Conservation (phyloP, 2,797 vertebrate genomes). For the Lepidocolaptes lacrymiger region DNA sequence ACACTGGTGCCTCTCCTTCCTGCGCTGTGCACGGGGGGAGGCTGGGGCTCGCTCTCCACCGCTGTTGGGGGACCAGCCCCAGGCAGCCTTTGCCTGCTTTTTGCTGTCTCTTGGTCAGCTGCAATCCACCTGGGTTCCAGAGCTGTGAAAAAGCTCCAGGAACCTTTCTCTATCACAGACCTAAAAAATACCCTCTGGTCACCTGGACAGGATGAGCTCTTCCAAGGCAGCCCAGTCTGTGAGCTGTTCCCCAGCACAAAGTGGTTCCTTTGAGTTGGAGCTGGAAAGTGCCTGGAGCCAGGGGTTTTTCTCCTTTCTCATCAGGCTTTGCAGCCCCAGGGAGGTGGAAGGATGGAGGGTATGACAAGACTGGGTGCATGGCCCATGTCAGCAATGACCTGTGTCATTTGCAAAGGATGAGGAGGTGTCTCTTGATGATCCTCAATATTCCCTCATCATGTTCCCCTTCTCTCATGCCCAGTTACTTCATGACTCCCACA, state of each 20-base stretch:
- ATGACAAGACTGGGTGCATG: accelerated
- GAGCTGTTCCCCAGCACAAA: not conserved
- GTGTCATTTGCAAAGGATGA: not conserved
- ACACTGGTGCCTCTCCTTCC: conserved; percentile 72
- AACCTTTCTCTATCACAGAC: not conserved
- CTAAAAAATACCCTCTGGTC: not conserved
- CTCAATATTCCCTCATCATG: not conserved
- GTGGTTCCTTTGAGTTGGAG: not conserved
- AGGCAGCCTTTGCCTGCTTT: not conserved
- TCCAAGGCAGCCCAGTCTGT: accelerated
- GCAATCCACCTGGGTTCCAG: not conserved
- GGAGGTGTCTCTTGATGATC: no score
- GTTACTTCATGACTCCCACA: not conserved
- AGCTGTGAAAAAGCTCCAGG: not conserved
- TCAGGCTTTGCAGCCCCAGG: accelerated
- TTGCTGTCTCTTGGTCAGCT: not conserved
- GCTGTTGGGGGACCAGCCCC: not conserved
- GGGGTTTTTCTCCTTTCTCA: not conserved
- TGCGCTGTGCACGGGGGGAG: not conserved
- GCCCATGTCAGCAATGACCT: accelerated
- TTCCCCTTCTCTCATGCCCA: not conserved
- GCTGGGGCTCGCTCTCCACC: not conserved
- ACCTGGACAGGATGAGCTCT: not conserved
- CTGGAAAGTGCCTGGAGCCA: not conserved
- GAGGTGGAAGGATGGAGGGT: no score